A percentile compares a stretch with the other conserved stretches of the same genome.
Conservation (phyloP, 2,888 invertebrate species). For the Eurytoma adleriae region DNA sequence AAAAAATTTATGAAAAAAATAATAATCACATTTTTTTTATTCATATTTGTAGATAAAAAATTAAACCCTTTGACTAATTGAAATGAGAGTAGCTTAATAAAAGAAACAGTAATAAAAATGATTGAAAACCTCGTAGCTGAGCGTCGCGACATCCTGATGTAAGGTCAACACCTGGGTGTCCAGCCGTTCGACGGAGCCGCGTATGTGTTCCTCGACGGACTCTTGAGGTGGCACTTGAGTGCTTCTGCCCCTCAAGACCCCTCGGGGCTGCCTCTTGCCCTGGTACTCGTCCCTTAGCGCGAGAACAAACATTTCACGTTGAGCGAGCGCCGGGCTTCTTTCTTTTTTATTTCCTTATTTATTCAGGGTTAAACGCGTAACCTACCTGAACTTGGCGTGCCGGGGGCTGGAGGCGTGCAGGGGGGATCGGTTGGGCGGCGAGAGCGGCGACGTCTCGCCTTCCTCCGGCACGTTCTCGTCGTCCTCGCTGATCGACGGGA, state of each 20-base stretch:
- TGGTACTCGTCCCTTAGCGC: conserved; percentile 68
- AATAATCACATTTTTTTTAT: no score
- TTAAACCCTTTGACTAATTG: no score
- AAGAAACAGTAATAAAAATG: neutral
- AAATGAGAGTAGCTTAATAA: no score
- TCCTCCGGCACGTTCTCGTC: conserved; percentile 91
- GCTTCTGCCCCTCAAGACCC: conserved; percentile 66
- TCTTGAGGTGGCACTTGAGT: conserved; percentile 66
- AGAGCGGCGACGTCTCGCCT: conserved; percentile 80
- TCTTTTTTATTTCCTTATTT: no score
- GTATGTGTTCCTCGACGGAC: conserved; percentile 70
- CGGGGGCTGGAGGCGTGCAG: conserved; percentile 80
- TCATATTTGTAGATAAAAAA: no score
- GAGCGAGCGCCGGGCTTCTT: neutral
- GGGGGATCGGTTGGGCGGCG: conserved; percentile 82
- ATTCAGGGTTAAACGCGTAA: neutral
- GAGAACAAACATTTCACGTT: neutral
- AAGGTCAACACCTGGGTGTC: conserved; percentile 89
- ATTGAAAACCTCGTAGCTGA: conserved; percentile 85
- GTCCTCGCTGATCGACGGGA: conserved; percentile 96
- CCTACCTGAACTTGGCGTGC: conserved; percentile 81
- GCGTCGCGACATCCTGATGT: conserved; percentile 90
- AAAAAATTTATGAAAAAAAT: no score
- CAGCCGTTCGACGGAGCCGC: conserved; percentile 82
- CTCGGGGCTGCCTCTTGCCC: conserved; percentile 64